These are phyloP conservation scores for Palloptera scutellata DNA, from an alignment of 2,888 invertebrate genomes.

Conservation along the genomic window DNA sequence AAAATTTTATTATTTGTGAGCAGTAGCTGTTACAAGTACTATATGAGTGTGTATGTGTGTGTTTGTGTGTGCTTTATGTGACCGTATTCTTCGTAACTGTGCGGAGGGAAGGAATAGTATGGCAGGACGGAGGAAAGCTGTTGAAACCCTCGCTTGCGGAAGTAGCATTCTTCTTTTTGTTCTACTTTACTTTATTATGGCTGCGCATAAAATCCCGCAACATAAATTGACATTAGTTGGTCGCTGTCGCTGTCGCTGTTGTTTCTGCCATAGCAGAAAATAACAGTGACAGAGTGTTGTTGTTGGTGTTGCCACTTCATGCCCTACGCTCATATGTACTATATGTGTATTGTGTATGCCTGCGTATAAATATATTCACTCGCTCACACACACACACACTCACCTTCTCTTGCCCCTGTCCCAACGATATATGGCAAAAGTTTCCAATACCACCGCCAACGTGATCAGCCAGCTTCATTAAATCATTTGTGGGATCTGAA, in stretches of 20 bases:
- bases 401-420: conserved; percentile 92
- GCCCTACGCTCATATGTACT: background rate
- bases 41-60: too few species aligned
- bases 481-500: conserved; percentile 88
- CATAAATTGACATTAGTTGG: conserved; percentile 14
- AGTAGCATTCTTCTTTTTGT: too few species aligned
- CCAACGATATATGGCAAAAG: conserved; percentile 88
- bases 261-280: conserved; percentile 3
- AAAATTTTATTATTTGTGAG: too few species aligned
- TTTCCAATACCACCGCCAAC: conserved; percentile 76
- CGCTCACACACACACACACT: conserved; percentile 42
- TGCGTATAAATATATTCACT: background rate
- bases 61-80: too few species aligned
- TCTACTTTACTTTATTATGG: too few species aligned
- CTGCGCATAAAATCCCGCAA: background rate
- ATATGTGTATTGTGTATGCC: too few species aligned
- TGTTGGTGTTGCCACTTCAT: conserved; percentile 1
- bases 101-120: too few species aligned
- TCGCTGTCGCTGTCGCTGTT: conserved; percentile 11
- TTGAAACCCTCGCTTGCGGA: too few species aligned
- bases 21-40: too few species aligned
- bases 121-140: too few species aligned
- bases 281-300: conserved; percentile 17
- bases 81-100: too few species aligned
- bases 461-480: conserved; percentile 80